A percentile compares a stretch with the other conserved stretches of the same genome.
Evolutionary conservation across 2,113 vertebrate species (phyloP).

Genomic region (Tricholaema leucomelas): DNA sequence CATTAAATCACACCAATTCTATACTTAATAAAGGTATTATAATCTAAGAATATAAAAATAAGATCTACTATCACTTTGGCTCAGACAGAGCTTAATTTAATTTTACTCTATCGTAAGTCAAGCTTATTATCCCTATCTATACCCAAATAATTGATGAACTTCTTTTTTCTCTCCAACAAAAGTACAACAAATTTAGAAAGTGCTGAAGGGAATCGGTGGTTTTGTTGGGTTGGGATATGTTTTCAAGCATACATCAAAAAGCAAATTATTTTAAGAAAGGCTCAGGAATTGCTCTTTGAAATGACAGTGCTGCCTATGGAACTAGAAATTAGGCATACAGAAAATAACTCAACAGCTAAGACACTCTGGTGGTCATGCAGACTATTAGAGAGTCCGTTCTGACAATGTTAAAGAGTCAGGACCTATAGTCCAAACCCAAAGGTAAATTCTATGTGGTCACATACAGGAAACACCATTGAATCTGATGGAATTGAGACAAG

Average conservation of each 20-base stretch:
- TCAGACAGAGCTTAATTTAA: not conserved
- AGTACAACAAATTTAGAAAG: not conserved
- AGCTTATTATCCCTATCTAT: not conserved
- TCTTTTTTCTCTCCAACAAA: not conserved
- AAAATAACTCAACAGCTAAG: not conserved
- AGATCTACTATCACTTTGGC: not conserved
- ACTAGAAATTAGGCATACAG: not conserved
- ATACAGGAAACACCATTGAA: not conserved
- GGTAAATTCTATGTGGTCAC: not conserved
- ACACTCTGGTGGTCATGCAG: not conserved
- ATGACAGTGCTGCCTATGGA: not conserved
- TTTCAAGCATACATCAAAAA: not conserved
- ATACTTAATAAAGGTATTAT: conserved; percentile 12
- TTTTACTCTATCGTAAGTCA: not conserved
- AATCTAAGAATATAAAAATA: not conserved
- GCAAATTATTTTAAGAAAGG: not conserved
- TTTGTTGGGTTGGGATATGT: not conserved
- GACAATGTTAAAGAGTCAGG: not conserved
- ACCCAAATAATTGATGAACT: not conserved
- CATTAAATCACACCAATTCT: not conserved
- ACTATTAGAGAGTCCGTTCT: not conserved
- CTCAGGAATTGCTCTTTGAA: not conserved
- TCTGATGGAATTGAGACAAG: not conserved
- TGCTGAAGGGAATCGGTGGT: not conserved
- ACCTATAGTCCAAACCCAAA: not conserved